Base-by-base conservation (phyloP, 2,113 vertebrate species). In the Eonycteris spelaea region DNA sequence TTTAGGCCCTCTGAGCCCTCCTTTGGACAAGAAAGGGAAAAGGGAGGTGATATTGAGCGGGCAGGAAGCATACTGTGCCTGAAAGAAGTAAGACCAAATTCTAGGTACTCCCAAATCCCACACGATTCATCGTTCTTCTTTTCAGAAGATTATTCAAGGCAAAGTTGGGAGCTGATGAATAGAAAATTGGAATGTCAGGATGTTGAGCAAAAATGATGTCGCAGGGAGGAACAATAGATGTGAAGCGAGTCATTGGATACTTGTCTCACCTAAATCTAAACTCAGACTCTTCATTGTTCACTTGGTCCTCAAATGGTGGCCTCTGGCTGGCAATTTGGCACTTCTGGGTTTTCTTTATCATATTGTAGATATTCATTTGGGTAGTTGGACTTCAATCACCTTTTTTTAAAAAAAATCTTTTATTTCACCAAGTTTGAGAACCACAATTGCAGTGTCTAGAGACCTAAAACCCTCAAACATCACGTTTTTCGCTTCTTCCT, bases 401-500 rank as follows among this genome's bases (percentile, higher is more conserved):
- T 92, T 70, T 38, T 78, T 33, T 45, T n/a, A n/a, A n/a, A 24
- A 35, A 73, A 75, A 86, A 35, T n/a, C 3, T 87, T 48, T 59
- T 35, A 55, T 35, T 83, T 92, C 43, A 40, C 82, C 21, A 67
- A 59, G 35, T 88, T 90, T 92, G 86, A 98, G 79, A 96, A 90
- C 40, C 48, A 77, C 45, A 96, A 91, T 61, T 83, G 18, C 45
- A 73, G 59, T 94, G 74, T 80, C 93, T 94, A 90, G 70, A 97
- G 35, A 95, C 48, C 68, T 97, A 51, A 51, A 55, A 38, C 35
- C 65, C 48, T 40, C 86, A 61, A 88, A 78, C n/a, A 71, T 8
- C 35, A 40, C 11, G 12, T 14, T 68, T 84, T 93, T 88, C 59
- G 96, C 98, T 92, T 95, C 43, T 82, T 87, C 97, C 96, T 95